Percentiles rank a stretch among this genome's conserved stretches.
phyloP scores from a whole-genome alignment of 2,113 vertebrate species.

The Brachyhypopomus gauderio region DNA sequence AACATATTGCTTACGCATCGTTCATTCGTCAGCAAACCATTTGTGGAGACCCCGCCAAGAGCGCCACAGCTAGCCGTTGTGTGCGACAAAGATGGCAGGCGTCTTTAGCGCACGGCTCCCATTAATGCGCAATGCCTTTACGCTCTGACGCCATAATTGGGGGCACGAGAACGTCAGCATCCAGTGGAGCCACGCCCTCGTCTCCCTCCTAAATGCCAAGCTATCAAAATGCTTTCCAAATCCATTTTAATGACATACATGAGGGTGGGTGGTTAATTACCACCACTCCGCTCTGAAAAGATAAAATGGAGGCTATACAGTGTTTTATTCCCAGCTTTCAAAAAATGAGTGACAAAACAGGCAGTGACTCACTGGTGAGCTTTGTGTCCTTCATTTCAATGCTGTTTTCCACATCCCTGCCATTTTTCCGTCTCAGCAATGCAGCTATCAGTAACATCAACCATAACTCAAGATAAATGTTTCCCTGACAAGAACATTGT shows the following conservation, averaged over 20 bases:
- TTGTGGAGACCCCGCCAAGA: conserved; percentile 52
- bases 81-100: neutral
- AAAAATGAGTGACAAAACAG: conserved; percentile 29
- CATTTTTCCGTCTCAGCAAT: neutral
- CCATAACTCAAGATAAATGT: neutral
- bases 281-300: conserved; percentile 26
- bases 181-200: neutral
- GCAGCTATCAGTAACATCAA: conserved; percentile 25
- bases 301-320: conserved; percentile 26
- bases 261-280: conserved; percentile 43
- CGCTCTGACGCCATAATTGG: conserved; percentile 40
- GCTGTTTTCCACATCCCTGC: neutral
- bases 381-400: neutral
- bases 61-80: neutral
- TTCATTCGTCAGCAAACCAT: conserved; percentile 52
- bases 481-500: neutral
- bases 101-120: conserved; percentile 28
- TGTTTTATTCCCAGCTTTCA: conserved; percentile 36
- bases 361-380: neutral
- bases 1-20: conserved; percentile 47
- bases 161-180: conserved; percentile 10
- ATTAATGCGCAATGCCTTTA: conserved; percentile 29
- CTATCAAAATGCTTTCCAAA: conserved; percentile 35
- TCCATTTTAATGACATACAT: conserved; percentile 31
- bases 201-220: conserved; percentile 14